A percentile compares a stretch with the other conserved stretches of the same genome.
phyloP scores from a whole-genome alignment of 2,888 invertebrate species.

The Andrena minutula region DNA sequence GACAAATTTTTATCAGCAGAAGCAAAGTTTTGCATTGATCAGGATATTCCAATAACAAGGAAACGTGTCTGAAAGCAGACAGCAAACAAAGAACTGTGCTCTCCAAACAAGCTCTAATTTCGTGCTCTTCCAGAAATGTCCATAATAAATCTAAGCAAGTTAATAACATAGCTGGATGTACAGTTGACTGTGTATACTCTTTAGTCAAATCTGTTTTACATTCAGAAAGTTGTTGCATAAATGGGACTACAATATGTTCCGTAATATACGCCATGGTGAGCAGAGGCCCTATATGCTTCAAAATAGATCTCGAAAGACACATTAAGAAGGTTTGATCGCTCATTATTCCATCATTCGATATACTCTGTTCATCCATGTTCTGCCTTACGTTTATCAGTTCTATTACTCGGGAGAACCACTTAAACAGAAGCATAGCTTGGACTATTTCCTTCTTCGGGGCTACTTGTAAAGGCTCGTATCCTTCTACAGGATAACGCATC shows the following conservation, averaged over 20 bases:
- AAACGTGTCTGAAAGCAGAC: conserved; percentile 88
- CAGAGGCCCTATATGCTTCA: conserved; percentile 88
- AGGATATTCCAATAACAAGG: conserved; percentile 86
- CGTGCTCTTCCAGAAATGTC: conserved; percentile 89
- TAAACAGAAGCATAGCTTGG: conserved; percentile 85
- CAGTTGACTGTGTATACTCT: conserved; percentile 37
- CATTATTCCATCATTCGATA: conserved; percentile 70
- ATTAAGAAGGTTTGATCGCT: conserved; percentile 77
- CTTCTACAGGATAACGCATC: conserved; percentile 89
- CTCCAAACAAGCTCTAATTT: conserved; percentile 88
- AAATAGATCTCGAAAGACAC: conserved; percentile 83
- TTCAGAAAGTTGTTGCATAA: conserved; percentile 81
- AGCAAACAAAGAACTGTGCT: conserved; percentile 88
- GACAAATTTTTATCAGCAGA: conserved; percentile 87
- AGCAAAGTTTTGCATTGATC: conserved; percentile 88
- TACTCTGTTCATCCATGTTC: conserved; percentile 34
- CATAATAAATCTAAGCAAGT: conserved; percentile 88
- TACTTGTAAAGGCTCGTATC: conserved; percentile 89
- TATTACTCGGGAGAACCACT: conserved; percentile 85
- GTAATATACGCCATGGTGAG: conserved; percentile 89
- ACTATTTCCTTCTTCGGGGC: conserved; percentile 74
- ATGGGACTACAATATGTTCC: conserved; percentile 89
- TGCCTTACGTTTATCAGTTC: conserved; percentile 62
- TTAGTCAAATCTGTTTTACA: conserved; percentile 42
- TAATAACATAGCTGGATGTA: conserved; percentile 68